Evolutionary conservation across 2,113 vertebrate species (phyloP).

Genomic region (Gymnogyps californianus): DNA sequence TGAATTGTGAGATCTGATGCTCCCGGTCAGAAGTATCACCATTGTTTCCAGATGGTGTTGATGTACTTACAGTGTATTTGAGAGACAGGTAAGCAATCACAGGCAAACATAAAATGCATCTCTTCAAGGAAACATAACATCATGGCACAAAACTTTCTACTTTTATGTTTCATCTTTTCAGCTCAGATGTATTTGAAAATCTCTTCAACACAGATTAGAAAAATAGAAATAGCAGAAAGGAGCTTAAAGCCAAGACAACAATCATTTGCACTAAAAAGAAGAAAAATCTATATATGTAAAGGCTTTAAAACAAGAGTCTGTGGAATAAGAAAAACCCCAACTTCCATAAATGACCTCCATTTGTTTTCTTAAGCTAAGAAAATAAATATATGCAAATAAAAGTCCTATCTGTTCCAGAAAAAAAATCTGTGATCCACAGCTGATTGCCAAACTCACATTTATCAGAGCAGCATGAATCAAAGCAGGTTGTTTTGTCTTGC

Average conservation of each 20-base stretch:
- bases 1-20: neutral
- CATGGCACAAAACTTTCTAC: neutral
- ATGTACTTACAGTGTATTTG: neutral
- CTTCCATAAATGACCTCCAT: neutral
- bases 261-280: neutral
- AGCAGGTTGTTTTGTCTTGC: conserved; percentile 17
- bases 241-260: neutral
- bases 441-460: conserved; percentile 11
- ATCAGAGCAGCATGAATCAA: conserved; percentile 9
- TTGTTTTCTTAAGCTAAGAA: neutral
- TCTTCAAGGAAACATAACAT: neutral
- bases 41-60: neutral
- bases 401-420: neutral
- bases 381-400: neutral
- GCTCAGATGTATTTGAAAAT: neutral
- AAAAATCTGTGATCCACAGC: neutral
- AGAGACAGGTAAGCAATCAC: neutral
- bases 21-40: neutral
- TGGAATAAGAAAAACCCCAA: neutral
- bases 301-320: neutral
- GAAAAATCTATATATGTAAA: neutral
- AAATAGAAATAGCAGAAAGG: neutral
- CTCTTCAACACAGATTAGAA: neutral
- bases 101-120: neutral
- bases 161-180: neutral